A percentile compares a stretch with the other conserved stretches of the same genome.
phyloP scores from a whole-genome alignment of 2,797 vertebrate species.

The Ceyx erithaca region DNA sequence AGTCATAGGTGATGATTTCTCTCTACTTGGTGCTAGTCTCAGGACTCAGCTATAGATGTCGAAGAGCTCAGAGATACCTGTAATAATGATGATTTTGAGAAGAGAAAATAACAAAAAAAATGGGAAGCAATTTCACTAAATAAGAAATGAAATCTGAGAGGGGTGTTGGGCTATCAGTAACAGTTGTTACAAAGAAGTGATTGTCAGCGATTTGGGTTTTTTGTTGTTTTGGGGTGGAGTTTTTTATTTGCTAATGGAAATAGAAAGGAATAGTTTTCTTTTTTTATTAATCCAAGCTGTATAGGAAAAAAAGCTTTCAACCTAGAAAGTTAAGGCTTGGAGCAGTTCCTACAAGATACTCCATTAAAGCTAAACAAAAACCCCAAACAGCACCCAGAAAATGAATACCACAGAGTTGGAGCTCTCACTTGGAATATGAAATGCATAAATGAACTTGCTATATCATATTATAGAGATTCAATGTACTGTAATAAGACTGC shows the following conservation, averaged over 20 bases:
- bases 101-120: neutral
- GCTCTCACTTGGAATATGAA: neutral
- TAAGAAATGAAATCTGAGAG: neutral
- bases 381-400: neutral
- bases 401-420: fast-evolving
- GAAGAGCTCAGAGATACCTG: neutral
- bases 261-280: neutral
- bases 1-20: neutral
- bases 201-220: neutral
- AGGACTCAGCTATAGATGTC: neutral
- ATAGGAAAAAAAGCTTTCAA: neutral
- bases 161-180: neutral
- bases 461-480: neutral
- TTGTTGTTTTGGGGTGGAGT: neutral
- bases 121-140: neutral
- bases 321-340: neutral
- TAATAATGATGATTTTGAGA: neutral
- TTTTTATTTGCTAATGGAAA: neutral
- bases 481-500: fast-evolving
- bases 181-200: neutral
- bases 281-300: neutral
- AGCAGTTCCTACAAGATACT: neutral
- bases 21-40: neutral
- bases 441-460: neutral
- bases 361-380: too few relatives aligned